Conservation (phyloP, 2,113 vertebrate species). For the Morone saxatilis region DNA sequence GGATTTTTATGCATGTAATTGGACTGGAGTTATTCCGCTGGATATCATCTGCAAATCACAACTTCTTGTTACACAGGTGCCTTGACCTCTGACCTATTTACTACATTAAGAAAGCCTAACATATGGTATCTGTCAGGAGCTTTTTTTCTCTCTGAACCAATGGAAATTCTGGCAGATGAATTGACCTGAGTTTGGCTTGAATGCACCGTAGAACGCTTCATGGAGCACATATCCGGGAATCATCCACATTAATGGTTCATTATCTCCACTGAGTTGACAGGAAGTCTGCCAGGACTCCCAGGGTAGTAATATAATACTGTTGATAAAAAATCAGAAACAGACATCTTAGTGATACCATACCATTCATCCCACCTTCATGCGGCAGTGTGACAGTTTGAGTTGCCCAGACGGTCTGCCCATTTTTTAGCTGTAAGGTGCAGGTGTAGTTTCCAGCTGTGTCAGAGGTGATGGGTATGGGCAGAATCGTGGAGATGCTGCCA, state of each 20-base stretch:
- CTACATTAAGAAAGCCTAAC: slow-evolving; percentile 37
- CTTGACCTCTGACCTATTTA: slow-evolving; percentile 51
- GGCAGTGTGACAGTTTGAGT: slow-evolving; percentile 57
- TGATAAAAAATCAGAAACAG: slow-evolving; percentile 32
- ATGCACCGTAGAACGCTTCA: slow-evolving; percentile 42
- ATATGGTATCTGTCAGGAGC: slow-evolving; percentile 55
- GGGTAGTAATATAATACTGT: slow-evolving; percentile 5
- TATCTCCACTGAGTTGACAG: slow-evolving; percentile 46
- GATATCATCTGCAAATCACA: slow-evolving; percentile 23
- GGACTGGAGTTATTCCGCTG: slow-evolving; percentile 15
- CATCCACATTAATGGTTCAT: slow-evolving; percentile 61
- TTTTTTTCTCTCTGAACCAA: slow-evolving; percentile 24
- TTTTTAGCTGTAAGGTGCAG: slow-evolving; percentile 77
- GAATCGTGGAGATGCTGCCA: slow-evolving; percentile 55
- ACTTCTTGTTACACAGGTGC: not conserved
- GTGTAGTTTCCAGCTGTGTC: slow-evolving; percentile 82
- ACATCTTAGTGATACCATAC: slow-evolving; percentile 13
- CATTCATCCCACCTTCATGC: slow-evolving; percentile 23
- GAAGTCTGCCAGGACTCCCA: slow-evolving; percentile 20
- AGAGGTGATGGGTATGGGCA: slow-evolving; percentile 71
- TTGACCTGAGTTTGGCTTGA: slow-evolving; percentile 47
- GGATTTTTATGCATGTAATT: slow-evolving; percentile 5
- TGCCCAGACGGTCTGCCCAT: slow-evolving; percentile 63
- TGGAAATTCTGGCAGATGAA: slow-evolving; percentile 41
- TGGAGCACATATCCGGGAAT: slow-evolving; percentile 48